Evolutionary conservation across 1,140 invertebrate species (phyloP).

Genomic region (Maniola jurtina): DNA sequence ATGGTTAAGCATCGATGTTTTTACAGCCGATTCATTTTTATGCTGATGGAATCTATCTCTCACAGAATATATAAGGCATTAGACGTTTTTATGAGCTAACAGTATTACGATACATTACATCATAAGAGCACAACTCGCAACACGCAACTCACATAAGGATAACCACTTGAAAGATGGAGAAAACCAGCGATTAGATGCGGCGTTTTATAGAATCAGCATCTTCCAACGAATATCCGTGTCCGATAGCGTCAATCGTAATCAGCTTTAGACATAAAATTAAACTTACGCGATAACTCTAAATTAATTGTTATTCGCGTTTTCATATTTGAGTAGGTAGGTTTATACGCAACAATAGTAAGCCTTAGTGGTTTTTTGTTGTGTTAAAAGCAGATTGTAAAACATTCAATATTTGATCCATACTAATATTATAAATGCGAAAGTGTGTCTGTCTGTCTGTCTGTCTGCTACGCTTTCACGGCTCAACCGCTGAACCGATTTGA

Average conservation of each 20-base stretch:
- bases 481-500: too few relatives aligned
- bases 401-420: too few relatives aligned
- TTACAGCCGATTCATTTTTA: constrained; percentile 54
- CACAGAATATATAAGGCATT: constrained; percentile 40
- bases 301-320: too few relatives aligned
- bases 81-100: constrained; percentile 54
- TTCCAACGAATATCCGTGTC: too few relatives aligned
- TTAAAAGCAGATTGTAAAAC: too few relatives aligned
- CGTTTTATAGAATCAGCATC: too few relatives aligned
- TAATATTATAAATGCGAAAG: not conserved
- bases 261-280: too few relatives aligned
- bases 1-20: constrained; percentile 46
- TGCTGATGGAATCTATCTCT: constrained; percentile 53
- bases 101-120: constrained; percentile 11
- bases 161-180: constrained; percentile 17
- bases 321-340: constrained; percentile 1
- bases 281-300: too few relatives aligned
- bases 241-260: too few relatives aligned
- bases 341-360: too few relatives aligned
- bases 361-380: too few relatives aligned
- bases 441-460: constrained; percentile 8
- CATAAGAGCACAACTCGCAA: constrained; percentile 13
- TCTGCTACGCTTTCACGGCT: too few relatives aligned
- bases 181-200: constrained; percentile 16
- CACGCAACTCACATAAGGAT: constrained; percentile 2